Evolutionary conservation across 2,113 vertebrate species (phyloP).

Genomic region (Poecilia latipinna): DNA sequence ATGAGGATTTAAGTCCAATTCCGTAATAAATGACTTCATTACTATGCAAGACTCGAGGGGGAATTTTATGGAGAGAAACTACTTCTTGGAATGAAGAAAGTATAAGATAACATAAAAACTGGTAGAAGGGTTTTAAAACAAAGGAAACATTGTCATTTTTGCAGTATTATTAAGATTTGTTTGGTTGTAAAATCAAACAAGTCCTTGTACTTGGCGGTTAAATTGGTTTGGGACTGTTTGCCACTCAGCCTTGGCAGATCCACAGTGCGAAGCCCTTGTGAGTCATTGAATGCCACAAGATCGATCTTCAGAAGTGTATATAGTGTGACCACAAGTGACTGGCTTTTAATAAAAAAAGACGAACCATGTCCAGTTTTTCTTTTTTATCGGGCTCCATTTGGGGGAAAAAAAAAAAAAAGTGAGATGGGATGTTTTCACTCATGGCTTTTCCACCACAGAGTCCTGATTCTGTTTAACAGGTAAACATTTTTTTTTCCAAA

Average conservation of each 20-base stretch:
- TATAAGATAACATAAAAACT: neutral
- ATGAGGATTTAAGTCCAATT: neutral
- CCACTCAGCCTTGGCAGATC: neutral
- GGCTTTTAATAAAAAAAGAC: neutral
- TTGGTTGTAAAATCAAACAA: neutral
- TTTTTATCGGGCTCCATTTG: too few species aligned
- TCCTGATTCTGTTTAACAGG: too few species aligned
- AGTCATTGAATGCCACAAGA: constrained; percentile 1
- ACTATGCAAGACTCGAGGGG: constrained; percentile 23
- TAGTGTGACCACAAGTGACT: neutral
- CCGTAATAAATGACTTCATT: constrained; percentile 15
- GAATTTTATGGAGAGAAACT: neutral
- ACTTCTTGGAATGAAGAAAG: constrained; percentile 17
- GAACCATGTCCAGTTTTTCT: too few species aligned
- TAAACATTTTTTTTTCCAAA: too few species aligned
- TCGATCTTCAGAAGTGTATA: neutral
- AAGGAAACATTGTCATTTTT: constrained; percentile 1
- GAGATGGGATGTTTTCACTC: too few species aligned
- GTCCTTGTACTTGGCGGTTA: neutral
- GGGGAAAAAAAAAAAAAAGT: too few species aligned
- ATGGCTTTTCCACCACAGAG: too few species aligned
- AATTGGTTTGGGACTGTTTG: neutral
- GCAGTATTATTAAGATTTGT: neutral
- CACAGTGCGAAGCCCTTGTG: neutral
- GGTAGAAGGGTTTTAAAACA: neutral